A percentile compares a stretch with the other conserved stretches of the same genome.
Evolutionary conservation across 30 jellyfish, hydroid and myxozoan species (phyloP).

Genomic region (Aurelia aurita complex sp. Pacific): DNA sequence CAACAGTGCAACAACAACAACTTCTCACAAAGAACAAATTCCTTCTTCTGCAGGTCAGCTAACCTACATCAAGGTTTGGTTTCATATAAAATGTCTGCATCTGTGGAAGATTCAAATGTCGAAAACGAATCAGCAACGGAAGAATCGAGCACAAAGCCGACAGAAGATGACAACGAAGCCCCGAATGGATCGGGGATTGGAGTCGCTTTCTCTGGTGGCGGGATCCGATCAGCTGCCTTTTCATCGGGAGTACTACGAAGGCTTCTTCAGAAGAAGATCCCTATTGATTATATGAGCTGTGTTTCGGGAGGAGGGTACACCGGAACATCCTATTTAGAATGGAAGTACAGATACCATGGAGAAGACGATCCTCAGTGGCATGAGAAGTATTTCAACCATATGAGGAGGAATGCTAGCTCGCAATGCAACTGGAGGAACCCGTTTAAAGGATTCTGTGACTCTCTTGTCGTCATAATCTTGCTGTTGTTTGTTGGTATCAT

Average conservation of each 20-base stretch:
- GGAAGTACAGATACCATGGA: constrained; percentile 80
- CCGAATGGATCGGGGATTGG: constrained; percentile 36
- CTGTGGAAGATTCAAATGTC: no score
- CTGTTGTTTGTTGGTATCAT: constrained; percentile 53
- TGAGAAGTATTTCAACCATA: constrained; percentile 74
- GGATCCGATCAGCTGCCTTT: constrained; percentile 88
- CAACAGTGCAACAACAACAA: no score
- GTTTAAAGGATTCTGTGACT: constrained; percentile 37
- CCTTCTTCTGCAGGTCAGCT: no score
- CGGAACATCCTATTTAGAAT: constrained; percentile 78
- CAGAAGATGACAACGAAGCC: no score
- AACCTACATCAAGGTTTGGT: no score
- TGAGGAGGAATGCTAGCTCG: constrained; percentile 68
- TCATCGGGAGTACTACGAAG: constrained; percentile 78
- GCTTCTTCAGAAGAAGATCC: constrained; percentile 61
- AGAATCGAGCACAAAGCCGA: no score
- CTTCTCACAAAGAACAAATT: no score
- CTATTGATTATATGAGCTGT: constrained; percentile 63
- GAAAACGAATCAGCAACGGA: no score
- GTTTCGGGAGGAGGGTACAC: constrained; percentile 90
- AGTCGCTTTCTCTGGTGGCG: constrained; percentile 85
- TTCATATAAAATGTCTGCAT: no score
- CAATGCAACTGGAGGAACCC: constrained; percentile 84
- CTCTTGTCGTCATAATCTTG: constrained; percentile 30
- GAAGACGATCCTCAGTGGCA: constrained; percentile 80